Conservation (phyloP, 2,888 invertebrate genomes). For the Ophion slaviceki region DNA sequence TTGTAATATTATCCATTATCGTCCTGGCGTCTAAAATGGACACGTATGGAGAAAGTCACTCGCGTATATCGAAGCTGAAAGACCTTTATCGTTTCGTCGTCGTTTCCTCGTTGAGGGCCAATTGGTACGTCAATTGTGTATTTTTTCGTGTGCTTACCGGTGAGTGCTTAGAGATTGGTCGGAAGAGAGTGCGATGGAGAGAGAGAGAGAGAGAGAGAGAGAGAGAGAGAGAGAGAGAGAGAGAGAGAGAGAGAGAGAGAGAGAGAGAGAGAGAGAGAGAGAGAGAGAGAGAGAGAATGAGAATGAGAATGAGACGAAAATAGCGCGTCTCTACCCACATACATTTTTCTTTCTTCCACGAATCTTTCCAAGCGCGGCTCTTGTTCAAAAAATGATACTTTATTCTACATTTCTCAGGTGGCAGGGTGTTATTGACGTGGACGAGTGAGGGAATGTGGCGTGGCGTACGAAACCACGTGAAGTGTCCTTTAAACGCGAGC, state of each 20-base stretch:
- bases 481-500: constrained; percentile 36
- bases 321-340: neutral
- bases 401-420: constrained; percentile 36
- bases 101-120: constrained; percentile 27
- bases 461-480: constrained; percentile 28
- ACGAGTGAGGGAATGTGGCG: constrained; percentile 14
- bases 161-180: constrained; percentile 28
- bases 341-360: constrained; percentile 5
- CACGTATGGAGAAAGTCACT: too few relatives aligned
- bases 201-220: neutral
- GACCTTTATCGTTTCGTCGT: constrained; percentile 7
- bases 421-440: constrained; percentile 37
- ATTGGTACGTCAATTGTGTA: constrained; percentile 40
- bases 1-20: neutral
- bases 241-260: constrained; percentile 1
- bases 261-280: neutral
- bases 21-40: neutral
- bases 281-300: neutral
- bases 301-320: neutral
- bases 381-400: constrained; percentile 6
- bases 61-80: constrained; percentile 6
- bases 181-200: constrained; percentile 23
- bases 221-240: neutral
- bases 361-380: neutral
- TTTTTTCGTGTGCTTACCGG: constrained; percentile 28